Percentiles rank a stretch among this genome's conserved stretches.
Conservation (phyloP, 2,113 vertebrate species). For the Passer montanus region DNA sequence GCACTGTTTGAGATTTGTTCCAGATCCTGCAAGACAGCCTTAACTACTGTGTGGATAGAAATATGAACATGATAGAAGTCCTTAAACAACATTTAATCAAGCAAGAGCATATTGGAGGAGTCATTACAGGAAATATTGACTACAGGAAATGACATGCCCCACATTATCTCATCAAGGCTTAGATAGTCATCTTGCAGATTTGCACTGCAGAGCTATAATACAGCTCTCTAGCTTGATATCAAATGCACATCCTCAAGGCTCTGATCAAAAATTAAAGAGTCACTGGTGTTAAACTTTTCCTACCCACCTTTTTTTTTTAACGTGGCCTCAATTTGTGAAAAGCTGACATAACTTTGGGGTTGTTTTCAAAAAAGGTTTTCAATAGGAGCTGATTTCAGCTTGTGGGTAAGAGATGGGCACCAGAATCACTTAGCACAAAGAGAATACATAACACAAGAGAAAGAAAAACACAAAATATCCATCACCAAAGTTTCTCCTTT, state of each 20-base stretch:
- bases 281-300: not conserved
- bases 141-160: conserved; percentile 5
- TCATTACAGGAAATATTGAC: conserved; percentile 46
- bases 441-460: conserved; percentile 28
- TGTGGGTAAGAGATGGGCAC: not conserved
- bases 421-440: conserved; percentile 8
- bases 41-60: not conserved
- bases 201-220: not conserved
- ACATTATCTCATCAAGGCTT: not conserved
- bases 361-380: conserved; percentile 23
- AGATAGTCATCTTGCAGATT: not conserved
- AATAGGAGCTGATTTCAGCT: not conserved
- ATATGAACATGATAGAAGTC: not conserved
- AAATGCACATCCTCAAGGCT: not conserved
- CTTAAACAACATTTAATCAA: not conserved
- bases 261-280: not conserved
- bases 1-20: not conserved
- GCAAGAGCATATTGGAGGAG: not conserved
- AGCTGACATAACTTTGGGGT: not conserved
- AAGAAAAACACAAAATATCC: conserved; percentile 44
- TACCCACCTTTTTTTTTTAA: not conserved
- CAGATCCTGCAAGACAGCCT: not conserved
- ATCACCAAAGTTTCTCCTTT: conserved; percentile 35
- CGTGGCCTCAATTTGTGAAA: not conserved
- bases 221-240: not conserved